A percentile compares a stretch with the other conserved stretches of the same genome.
Evolutionary conservation across 2,113 vertebrate species (phyloP).

Genomic region (Pyrgilauda ruficollis): DNA sequence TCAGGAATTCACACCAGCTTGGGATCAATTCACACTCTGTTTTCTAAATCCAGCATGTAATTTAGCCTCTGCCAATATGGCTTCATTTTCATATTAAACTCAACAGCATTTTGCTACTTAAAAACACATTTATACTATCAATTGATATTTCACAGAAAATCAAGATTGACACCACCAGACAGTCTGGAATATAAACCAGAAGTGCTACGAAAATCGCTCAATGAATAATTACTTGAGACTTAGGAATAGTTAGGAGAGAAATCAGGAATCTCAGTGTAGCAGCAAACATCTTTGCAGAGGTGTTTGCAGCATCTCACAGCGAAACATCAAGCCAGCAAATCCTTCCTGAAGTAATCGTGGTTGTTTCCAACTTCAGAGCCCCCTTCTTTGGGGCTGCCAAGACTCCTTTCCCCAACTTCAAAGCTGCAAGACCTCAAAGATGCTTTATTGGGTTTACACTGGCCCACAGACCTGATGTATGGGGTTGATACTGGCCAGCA

Average conservation of each 20-base stretch:
- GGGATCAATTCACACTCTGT: background rate
- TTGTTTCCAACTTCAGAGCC: background rate
- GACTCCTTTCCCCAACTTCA: background rate
- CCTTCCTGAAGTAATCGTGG: background rate
- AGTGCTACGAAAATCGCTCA: background rate
- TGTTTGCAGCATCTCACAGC: background rate
- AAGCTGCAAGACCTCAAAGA: background rate
- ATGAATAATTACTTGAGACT: background rate
- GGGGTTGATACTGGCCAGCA: constrained; percentile 23
- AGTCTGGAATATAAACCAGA: background rate
- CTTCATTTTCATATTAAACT: background rate
- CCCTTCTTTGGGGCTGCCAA: background rate
- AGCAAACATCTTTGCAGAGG: background rate
- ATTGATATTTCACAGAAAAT: background rate
- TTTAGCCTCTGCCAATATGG: background rate
- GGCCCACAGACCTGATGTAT: background rate
- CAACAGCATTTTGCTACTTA: background rate
- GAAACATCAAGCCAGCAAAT: background rate
- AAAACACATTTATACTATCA: background rate
- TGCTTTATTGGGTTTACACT: background rate
- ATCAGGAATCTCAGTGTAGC: background rate
- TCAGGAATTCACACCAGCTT: background rate
- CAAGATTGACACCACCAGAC: background rate
- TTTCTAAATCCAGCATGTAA: background rate
- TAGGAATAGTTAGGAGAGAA: background rate